phyloP scores from a whole-genome alignment of 2,113 vertebrate species.

The Sander lucioperca region DNA sequence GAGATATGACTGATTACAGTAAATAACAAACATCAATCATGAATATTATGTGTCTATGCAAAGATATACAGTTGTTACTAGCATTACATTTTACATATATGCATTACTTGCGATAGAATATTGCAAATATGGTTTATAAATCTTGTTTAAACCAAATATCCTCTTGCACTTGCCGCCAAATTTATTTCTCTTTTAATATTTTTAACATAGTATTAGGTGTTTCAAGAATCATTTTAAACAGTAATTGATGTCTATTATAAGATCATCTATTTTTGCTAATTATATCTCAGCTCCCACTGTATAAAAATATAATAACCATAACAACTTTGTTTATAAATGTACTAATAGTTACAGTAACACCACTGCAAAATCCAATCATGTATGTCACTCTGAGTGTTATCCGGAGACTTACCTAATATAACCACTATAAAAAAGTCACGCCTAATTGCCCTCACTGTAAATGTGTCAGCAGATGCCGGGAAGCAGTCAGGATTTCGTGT shows the following conservation, averaged over 20 bases:
- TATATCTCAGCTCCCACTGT: neutral
- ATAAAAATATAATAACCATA: too few relatives aligned
- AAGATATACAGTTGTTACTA: neutral
- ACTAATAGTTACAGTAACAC: neutral
- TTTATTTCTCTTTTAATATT: neutral
- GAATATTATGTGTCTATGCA: neutral
- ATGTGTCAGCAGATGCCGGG: neutral
- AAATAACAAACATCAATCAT: too few relatives aligned
- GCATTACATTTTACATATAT: too few relatives aligned
- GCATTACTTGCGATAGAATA: too few relatives aligned
- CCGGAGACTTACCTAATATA: neutral
- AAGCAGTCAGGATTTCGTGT: neutral
- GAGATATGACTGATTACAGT: neutral
- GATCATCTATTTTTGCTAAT: neutral
- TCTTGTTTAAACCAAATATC: too few relatives aligned
- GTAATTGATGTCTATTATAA: neutral
- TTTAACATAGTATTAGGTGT: neutral
- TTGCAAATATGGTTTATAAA: too few relatives aligned
- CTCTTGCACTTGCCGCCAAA: neutral
- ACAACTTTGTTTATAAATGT: neutral
- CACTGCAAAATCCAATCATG: too few relatives aligned
- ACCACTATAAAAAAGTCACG: slow-evolving; percentile 15
- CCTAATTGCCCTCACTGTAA: rapidly evolving
- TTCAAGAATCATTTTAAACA: neutral
- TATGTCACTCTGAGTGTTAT: slow-evolving; percentile 31